Evolutionary conservation across 2,797 vertebrate species (phyloP), one percentile per base, ranked within the genome.

Genomic region (Lophotriccus pileatus): DNA sequence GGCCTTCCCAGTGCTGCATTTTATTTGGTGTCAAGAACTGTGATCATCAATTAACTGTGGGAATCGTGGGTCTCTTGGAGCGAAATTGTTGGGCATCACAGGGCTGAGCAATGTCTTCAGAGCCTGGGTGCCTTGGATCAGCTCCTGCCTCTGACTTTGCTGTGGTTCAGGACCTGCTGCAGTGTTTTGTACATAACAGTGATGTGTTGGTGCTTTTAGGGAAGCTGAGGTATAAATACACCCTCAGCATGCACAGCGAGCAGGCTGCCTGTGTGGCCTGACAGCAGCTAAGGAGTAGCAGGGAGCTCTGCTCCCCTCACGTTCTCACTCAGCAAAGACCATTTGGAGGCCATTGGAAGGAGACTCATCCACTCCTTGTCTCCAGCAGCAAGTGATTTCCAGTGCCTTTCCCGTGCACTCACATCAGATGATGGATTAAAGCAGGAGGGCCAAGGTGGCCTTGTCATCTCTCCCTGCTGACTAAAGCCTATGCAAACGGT

Each of bases 391-490:
- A n/a, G 22, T 68, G 39, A 34, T 37, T 82, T 59, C 34, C 84
- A 22, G n/a, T 86, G 86, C 83, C 63, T 81, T 76, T 52, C 10
- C 62, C 16, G 1, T 47, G 80, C 41, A 5, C 36, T 68, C 34
- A 28, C 27, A 39, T 72, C 47, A 43, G 37, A 14, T 39, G 59
- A 63, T 22, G 41, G 50, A 36, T 41, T 10, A 74, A 64, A 89
- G 58, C 53, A 39, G 32, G 67, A 70, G 37, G 72, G 70, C 68
- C 75, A 74, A 53, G 41, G 58, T 75, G 58, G 39, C 64, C 36
- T 62, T 62, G 81, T 73, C 68, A 36, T 60, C 49, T 80, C 81
- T 93, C 49, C 44, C 22, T 90, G 81, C 78, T 95, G 92, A 76
- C 63, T 77, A 64, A 92, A 47, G 34, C 50, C 58, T 72, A 0